These are phyloP conservation scores for Eupeodes luniger DNA, from an alignment of 2,888 invertebrate genomes.

Conservation along the genomic window DNA sequence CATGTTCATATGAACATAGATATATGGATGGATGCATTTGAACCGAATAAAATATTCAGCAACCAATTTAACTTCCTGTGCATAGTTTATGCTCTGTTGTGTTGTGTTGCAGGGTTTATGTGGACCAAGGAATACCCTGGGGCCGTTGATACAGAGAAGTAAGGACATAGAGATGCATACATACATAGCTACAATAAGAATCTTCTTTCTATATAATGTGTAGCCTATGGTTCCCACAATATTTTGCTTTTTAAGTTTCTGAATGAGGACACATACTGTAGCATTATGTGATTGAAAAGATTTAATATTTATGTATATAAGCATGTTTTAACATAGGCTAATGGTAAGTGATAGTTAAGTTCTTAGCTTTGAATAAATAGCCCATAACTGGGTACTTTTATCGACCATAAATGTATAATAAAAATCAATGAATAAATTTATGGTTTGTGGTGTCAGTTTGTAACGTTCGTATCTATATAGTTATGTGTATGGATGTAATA, in stretches of 20 bases:
- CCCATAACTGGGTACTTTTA: constrained; percentile 9
- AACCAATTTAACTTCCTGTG: constrained; percentile 70
- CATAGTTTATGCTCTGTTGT: constrained; percentile 23
- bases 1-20: neutral
- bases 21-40: constrained; percentile 41
- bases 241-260: constrained; percentile 16
- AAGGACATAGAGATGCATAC: neutral
- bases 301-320: neutral
- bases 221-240: neutral
- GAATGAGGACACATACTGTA: constrained; percentile 23
- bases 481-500: neutral
- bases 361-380: constrained; percentile 52
- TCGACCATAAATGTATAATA: constrained; percentile 26
- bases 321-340: constrained; percentile 13
- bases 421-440: constrained; percentile 14
- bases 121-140: constrained; percentile 61
- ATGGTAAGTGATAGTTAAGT: constrained; percentile 41
- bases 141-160: constrained; percentile 59
- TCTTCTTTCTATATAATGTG: neutral
- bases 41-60: constrained; percentile 68
- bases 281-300: constrained; percentile 40
- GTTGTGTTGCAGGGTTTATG: constrained; percentile 25
- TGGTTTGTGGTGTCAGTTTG: neutral
- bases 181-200: neutral
- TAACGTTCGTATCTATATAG: neutral